A percentile compares a stretch with the other conserved stretches of the same genome.
These are phyloP conservation scores for Nymphalis polychloros DNA, from an alignment of 2,888 invertebrate genomes.

Conservation along the genomic window DNA sequence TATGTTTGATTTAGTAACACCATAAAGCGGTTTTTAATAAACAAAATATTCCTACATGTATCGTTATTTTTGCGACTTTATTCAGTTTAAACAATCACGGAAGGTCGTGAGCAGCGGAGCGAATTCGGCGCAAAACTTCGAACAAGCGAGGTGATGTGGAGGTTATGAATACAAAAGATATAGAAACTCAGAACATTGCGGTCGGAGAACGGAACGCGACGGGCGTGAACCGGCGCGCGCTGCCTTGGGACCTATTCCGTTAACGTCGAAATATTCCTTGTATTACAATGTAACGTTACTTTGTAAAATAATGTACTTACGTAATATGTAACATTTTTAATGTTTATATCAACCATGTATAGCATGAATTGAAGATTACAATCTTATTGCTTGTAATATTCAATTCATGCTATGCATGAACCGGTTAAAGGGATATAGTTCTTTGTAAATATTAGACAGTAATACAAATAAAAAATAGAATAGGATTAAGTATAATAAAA, in stretches of 20 bases:
- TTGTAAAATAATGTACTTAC: not conserved
- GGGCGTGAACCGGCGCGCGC: slow-evolving; percentile 54
- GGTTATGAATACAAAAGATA: slow-evolving; percentile 71
- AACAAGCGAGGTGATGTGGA: slow-evolving; percentile 60
- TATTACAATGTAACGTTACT: slow-evolving; percentile 14
- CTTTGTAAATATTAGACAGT: too few species aligned
- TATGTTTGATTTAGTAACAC: too few species aligned
- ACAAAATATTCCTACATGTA: not conserved
- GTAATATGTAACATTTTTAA: not conserved
- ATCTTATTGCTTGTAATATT: not conserved
- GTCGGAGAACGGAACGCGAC: slow-evolving; percentile 66
- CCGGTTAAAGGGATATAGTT: too few species aligned
- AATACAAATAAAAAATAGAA: too few species aligned
- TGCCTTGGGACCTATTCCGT: slow-evolving; percentile 55
- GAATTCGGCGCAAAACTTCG: slow-evolving; percentile 50
- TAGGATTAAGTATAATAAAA: too few species aligned
- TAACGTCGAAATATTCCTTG: slow-evolving; percentile 30
- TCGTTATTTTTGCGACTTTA: slow-evolving; percentile 13
- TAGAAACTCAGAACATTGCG: slow-evolving; percentile 61
- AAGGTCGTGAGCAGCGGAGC: slow-evolving; percentile 53
- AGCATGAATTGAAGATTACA: too few species aligned
- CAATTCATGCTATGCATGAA: too few species aligned
- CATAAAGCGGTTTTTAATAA: too few species aligned
- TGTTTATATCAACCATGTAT: not conserved
- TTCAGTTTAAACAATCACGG: slow-evolving; percentile 33